A percentile compares a stretch with the other conserved stretches of the same genome.
Evolutionary conservation across 1,140 invertebrate species (phyloP).

Genomic region (Bombyx mandarina): DNA sequence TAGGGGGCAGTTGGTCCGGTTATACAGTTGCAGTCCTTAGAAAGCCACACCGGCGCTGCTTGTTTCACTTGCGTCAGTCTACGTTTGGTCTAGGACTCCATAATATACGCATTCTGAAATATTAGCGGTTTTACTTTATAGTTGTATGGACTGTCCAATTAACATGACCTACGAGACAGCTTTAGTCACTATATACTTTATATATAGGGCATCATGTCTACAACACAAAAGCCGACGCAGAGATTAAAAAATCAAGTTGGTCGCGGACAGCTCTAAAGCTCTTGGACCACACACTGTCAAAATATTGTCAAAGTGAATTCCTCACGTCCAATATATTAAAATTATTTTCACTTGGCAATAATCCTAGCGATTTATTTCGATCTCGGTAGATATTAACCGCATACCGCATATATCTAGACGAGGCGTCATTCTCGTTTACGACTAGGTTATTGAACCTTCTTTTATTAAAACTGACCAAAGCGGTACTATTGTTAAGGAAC

Average conservation of each 20-base stretch:
- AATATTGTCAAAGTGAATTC: constrained; percentile 70
- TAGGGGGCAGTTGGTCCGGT: constrained; percentile 41
- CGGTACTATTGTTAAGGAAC: constrained; percentile 12
- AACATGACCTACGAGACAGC: too few species aligned
- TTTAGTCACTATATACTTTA: too few species aligned
- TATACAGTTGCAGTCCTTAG: constrained; percentile 60
- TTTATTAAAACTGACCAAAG: constrained; percentile 36
- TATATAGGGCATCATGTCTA: too few species aligned
- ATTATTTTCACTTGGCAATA: constrained; percentile 67
- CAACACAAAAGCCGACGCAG: too few species aligned
- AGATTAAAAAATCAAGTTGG: too few species aligned
- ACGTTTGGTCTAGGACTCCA: background rate
- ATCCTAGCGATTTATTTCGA: constrained; percentile 68
- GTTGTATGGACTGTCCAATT: too few species aligned
- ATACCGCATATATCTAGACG: constrained; percentile 59
- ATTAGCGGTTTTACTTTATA: too few species aligned
- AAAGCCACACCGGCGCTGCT: constrained; percentile 40
- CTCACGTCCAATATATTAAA: constrained; percentile 64
- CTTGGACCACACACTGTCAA: constrained; percentile 56
- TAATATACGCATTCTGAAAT: too few species aligned
- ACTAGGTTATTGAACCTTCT: constrained; percentile 61
- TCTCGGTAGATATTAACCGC: constrained; percentile 60
- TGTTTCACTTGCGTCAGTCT: constrained; percentile 31
- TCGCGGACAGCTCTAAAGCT: constrained; percentile 43
- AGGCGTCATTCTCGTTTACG: constrained; percentile 37